phyloP scores from a whole-genome alignment of 2,113 vertebrate species.

The Callithrix jacchus region DNA sequence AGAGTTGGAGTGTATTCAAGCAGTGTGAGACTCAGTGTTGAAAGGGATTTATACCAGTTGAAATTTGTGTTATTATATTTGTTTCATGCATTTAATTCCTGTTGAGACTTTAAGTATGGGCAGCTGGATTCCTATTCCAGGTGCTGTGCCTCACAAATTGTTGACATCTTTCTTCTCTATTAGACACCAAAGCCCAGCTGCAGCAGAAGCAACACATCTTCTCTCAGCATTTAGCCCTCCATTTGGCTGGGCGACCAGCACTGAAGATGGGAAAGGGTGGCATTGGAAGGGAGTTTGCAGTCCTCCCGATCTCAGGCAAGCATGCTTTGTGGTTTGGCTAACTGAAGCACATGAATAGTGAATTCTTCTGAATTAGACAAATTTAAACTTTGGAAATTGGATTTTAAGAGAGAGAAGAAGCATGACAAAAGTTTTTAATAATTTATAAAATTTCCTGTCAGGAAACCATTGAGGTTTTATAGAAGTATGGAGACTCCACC shows the following conservation, averaged over 20 bases:
- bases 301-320: neutral
- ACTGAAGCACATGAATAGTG: neutral
- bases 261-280: neutral
- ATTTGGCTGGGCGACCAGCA: neutral
- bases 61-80: slow-evolving; percentile 55
- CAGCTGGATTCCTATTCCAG: slow-evolving; percentile 23
- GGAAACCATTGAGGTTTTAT: neutral
- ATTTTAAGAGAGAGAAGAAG: slow-evolving; percentile 49
- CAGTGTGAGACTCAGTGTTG: slow-evolving; percentile 5
- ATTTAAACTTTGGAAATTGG: neutral
- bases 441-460: slow-evolving; percentile 18
- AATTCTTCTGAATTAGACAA: neutral
- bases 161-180: slow-evolving; percentile 54
- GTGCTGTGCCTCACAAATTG: neutral
- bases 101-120: neutral
- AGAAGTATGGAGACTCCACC: neutral
- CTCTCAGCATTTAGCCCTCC: neutral
- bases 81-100: slow-evolving; percentile 62
- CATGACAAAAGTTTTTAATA: neutral
- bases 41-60: slow-evolving; percentile 47
- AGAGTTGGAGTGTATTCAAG: neutral
- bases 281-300: neutral
- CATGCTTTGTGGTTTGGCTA: neutral
- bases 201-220: neutral
- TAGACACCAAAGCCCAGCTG: slow-evolving; percentile 38